Conservation (phyloP, 1,140 invertebrate genomes). For the Dinothrombium tinctorium region DNA sequence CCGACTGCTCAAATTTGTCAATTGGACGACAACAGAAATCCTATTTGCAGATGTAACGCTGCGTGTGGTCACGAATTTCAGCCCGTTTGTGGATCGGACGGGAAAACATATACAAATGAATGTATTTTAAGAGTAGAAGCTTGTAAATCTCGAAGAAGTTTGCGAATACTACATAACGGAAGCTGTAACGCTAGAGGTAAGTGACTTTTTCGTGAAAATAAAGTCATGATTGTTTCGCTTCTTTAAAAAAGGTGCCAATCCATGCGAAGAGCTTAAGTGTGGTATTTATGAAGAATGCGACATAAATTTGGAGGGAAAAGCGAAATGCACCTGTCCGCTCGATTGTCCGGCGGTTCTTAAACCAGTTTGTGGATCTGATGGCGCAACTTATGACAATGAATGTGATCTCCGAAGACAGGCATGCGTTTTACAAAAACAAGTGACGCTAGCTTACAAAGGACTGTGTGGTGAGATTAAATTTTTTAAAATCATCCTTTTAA, state of each 20-base stretch:
- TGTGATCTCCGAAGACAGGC: constrained; percentile 40
- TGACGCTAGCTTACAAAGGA: constrained; percentile 45
- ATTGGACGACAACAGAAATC: constrained; percentile 45
- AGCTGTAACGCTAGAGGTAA: constrained; percentile 36
- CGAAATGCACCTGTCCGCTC: constrained; percentile 46
- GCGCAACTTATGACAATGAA: constrained; percentile 37
- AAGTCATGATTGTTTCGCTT: background rate
- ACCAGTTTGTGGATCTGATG: constrained; percentile 37
- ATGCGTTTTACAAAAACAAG: constrained; percentile 39
- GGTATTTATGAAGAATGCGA: constrained; percentile 46
- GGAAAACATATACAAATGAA: constrained; percentile 60
- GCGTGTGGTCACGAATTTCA: constrained; percentile 49
- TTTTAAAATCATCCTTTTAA: background rate
- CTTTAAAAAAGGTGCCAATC: constrained; percentile 42
- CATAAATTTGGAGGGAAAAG: constrained; percentile 57
- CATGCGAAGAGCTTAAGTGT: constrained; percentile 48
- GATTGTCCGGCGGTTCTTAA: constrained; percentile 51
- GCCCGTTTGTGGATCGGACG: constrained; percentile 52
- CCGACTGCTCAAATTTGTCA: constrained; percentile 38
- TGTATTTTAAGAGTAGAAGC: constrained; percentile 49
- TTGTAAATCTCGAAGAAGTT: constrained; percentile 39
- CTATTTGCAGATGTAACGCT: constrained; percentile 50
- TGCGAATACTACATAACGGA: constrained; percentile 50
- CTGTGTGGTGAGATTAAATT: constrained; percentile 33
- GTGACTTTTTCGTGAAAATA: constrained; percentile 3